A percentile compares a stretch with the other conserved stretches of the same genome.
phyloP scores from a whole-genome alignment of 2,888 invertebrate genomes.

The Reticulitermes lucifugus region DNA sequence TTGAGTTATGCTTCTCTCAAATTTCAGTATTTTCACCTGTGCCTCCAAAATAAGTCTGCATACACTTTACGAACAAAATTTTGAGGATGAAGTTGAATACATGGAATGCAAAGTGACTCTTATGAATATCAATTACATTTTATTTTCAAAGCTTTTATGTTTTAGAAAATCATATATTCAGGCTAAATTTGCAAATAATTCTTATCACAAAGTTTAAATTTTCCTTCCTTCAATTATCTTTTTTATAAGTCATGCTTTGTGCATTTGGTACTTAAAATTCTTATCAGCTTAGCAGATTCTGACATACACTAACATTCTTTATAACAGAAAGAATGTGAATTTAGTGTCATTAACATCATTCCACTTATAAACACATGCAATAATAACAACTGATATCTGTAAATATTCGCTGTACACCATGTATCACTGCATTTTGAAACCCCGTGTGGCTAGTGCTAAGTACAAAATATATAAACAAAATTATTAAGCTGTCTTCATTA shows the following conservation, averaged over 20 bases:
- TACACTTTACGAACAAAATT: too few relatives aligned
- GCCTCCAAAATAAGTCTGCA: too few relatives aligned
- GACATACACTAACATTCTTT: not conserved
- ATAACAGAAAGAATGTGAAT: not conserved
- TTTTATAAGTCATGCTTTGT: not conserved
- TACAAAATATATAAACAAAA: conserved; percentile 12
- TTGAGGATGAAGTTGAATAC: too few relatives aligned
- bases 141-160: not conserved
- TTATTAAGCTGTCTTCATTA: not conserved
- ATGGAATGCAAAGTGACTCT: not conserved
- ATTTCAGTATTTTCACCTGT: too few relatives aligned
- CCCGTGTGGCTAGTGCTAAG: not conserved
- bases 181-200: not conserved
- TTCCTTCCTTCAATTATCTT: not conserved
- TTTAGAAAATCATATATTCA: not conserved
- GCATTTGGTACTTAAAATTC: not conserved
- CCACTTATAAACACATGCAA: too few relatives aligned
- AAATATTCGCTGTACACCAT: not conserved
- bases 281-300: not conserved
- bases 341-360: not conserved
- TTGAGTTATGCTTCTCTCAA: too few relatives aligned
- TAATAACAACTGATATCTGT: too few relatives aligned
- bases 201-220: not conserved
- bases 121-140: conserved; percentile 13
- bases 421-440: not conserved